Evolutionary conservation across 2,797 vertebrate genomes (phyloP), one percentile per base, ranked within the genome.

Genomic region (Rachycentron canadum): DNA sequence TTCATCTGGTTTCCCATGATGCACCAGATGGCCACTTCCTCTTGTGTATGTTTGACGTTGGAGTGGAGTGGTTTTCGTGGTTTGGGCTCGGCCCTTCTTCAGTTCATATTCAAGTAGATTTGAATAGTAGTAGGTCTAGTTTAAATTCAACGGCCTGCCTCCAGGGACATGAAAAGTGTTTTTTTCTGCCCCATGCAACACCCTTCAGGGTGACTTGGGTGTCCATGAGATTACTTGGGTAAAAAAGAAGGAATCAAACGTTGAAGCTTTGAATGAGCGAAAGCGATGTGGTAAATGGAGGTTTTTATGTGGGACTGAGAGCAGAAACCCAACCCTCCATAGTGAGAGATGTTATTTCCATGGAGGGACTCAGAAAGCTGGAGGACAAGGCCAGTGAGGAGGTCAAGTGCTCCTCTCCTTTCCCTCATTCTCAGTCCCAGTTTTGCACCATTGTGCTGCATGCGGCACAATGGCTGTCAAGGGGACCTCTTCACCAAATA

Each of bases 341-440:
- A 56, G 52, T 13, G 47, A 71, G 71, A 50, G 70, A 41, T 76
- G 79, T 56, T 78, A 89, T 86, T 89, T 81, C 80, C 83, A 82
- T 76, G 61, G 65, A 82, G 77, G 64, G 69, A 58, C 66, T 26
- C 19, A 63, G 34, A 40, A 43, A 68, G 32, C 21, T 52, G 25
- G 28, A 63, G 78, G 82, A 88, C 60, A 26, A 60, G 63, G 67
- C 78, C 73, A 56, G 17, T 4, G 49, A 59, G 36, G 81, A 81
- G 88, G 86, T 91, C 86, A 79, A 90, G 88, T 68, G 63, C 80
- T 64, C 55, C 70, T 83, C 74, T 79, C 65, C 65, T 30, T n/a
- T 68, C 47, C 10, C 64, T 21, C 14, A 43, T 58, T 0, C 63
- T 43, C 36, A 32, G 7, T 3, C 32, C 32, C 7, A 32, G 58